A percentile compares a stretch with the other conserved stretches of the same genome.
Evolutionary conservation across 2,888 invertebrate species (phyloP).

Genomic region (Mesorhabditis sp.): DNA sequence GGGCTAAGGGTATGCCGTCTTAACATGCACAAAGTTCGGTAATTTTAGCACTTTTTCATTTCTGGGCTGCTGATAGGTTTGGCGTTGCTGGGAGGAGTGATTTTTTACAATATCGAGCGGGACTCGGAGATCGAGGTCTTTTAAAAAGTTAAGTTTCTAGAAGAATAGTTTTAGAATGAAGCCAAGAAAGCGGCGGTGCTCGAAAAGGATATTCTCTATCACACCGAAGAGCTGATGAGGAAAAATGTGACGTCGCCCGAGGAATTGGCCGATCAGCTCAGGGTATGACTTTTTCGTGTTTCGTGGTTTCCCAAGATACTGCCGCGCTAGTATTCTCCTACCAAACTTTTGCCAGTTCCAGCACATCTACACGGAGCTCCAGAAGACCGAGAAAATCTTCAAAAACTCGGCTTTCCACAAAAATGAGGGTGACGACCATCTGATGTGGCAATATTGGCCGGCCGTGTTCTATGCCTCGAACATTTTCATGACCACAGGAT

Average conservation of each 20-base stretch:
- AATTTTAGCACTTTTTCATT: neutral
- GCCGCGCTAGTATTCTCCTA: too few relatives aligned
- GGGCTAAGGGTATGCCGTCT: too few relatives aligned
- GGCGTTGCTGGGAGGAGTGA: neutral
- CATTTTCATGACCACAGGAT: neutral
- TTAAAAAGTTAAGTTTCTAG: neutral
- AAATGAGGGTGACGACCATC: neutral
- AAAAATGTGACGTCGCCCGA: neutral
- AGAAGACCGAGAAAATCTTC: neutral
- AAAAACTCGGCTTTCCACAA: neutral
- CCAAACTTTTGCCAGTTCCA: neutral
- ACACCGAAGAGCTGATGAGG: neutral
- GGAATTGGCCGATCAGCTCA: neutral
- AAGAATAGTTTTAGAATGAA: neutral
- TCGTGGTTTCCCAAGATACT: too few relatives aligned
- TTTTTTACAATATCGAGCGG: slow-evolving; percentile 1
- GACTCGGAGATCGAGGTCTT: neutral
- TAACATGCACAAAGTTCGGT: too few relatives aligned
- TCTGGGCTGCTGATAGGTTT: neutral
- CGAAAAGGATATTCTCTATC: neutral
- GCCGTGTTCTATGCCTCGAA: neutral
- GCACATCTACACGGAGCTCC: neutral
- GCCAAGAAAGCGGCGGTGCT: neutral
- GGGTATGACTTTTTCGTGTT: neutral
- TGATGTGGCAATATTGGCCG: slow-evolving; percentile 2